Conservation (phyloP, 2,888 invertebrate species). For the Pandemis heparana region DNA sequence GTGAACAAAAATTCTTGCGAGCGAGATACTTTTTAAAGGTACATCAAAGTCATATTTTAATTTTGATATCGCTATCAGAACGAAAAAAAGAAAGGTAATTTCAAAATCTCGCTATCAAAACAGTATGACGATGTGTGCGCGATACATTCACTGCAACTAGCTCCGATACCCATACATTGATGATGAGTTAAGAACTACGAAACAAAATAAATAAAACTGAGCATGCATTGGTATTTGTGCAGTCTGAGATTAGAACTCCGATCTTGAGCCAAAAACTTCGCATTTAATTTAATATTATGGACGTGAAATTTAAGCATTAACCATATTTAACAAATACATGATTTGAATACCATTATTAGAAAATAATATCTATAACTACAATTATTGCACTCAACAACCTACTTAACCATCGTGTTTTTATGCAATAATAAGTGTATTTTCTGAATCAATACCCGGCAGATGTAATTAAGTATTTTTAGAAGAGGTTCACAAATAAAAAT, state of each 20-base stretch:
- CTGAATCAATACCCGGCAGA: not conserved
- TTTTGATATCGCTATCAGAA: too few species aligned
- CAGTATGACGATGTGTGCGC: too few species aligned
- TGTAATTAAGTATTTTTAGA: not conserved
- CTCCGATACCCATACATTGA: not conserved
- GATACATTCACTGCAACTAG: too few species aligned
- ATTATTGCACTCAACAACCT: not conserved
- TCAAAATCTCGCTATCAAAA: too few species aligned
- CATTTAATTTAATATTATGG: not conserved
- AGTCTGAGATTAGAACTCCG: slow-evolving; percentile 12
- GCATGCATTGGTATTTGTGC: slow-evolving; percentile 9
- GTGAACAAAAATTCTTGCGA: too few species aligned
- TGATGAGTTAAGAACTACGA: not conserved
- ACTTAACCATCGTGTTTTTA: not conserved
- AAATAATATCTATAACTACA: not conserved
- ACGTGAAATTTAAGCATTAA: not conserved
- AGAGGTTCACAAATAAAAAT: not conserved
- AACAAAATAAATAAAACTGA: slow-evolving; percentile 8
- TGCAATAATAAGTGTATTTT: not conserved
- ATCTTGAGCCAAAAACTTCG: not conserved
- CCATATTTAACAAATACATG: not conserved
- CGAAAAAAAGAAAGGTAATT: too few species aligned
- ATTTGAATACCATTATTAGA: not conserved
- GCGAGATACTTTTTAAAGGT: too few species aligned
- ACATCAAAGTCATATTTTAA: too few species aligned